phyloP scores from a whole-genome alignment of 2,888 invertebrate genomes.

The Melipona bicolor region DNA sequence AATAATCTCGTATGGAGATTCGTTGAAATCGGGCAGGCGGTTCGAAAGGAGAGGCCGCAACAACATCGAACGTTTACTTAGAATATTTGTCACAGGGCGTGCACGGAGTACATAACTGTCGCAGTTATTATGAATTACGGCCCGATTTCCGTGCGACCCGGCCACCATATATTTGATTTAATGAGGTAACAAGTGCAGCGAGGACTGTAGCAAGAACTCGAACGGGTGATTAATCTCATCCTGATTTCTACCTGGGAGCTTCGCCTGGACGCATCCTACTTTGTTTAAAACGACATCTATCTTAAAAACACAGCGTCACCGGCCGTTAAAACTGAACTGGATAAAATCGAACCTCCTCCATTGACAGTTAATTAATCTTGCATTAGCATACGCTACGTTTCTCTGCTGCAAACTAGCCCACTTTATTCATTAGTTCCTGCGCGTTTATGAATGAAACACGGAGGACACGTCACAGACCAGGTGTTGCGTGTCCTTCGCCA shows the following conservation, averaged over 20 bases:
- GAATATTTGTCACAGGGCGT: constrained; percentile 42
- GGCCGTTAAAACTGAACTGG: neutral
- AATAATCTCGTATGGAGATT: neutral
- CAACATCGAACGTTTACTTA: constrained; percentile 10
- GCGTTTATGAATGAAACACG: neutral
- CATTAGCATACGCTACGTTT: neutral
- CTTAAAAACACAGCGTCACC: constrained; percentile 7
- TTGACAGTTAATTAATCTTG: neutral
- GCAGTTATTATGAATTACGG: constrained; percentile 52
- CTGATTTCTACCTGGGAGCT: constrained; percentile 42
- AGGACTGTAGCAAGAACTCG: constrained; percentile 37
- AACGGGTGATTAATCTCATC: constrained; percentile 55
- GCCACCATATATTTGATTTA: constrained; percentile 56
- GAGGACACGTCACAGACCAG: neutral
- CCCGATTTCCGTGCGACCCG: constrained; percentile 8
- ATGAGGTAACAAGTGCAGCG: constrained; percentile 53
- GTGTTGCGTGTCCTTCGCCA: neutral
- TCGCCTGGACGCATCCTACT: constrained; percentile 27
- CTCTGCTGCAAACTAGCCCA: neutral
- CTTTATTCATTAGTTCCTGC: neutral
- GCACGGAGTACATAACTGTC: constrained; percentile 21
- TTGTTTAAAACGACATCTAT: constrained; percentile 38
- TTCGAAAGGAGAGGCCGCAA: neutral
- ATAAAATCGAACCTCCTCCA: neutral
- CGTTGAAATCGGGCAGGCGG: too few relatives aligned